Evolutionary conservation across 2,113 vertebrate genomes (phyloP), one percentile per base, ranked within the genome.

Genomic region (Nettapus auritus): DNA sequence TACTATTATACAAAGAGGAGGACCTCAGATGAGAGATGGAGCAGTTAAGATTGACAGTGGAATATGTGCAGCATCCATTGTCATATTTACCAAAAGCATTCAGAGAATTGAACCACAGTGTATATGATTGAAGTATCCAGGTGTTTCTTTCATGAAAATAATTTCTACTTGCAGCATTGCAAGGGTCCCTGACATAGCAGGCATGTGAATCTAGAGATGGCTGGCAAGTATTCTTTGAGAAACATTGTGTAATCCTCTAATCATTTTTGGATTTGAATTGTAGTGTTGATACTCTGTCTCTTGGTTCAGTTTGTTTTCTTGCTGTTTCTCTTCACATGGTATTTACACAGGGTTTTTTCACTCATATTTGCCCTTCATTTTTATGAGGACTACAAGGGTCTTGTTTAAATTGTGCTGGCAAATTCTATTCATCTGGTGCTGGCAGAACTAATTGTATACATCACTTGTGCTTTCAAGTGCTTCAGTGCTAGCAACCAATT

Each of bases 401-500:
- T 70, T 87, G 40, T 74, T 89, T 82, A 74, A 95, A 89, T 63
- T 93, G 52, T 59, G 74, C 40, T 56, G 53, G 42, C 84, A 88
- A 96, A 55, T 44, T 64, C 67, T 87, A 4, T 59, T 94, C 78
- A 86, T 36, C 63, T 83, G 44, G 5, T 92, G 40, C 67, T 95
- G 81, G 59, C 63, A 93, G 89, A 91, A 94, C 64, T 92, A 92
- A 93, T 53, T 86, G 70, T 74, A 17, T 83, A 73, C 38, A 73
- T 80, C 91, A 67, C 44, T 93, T 82, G 40, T 33, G 42, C 60
- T 89, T 93, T 94, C 50, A 87, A 80, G 70, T 64, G 74, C 69
- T 85, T 88, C 75, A 42, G 10, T 89, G 71, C 36, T 73, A 88
- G 64, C 59, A 94, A 83, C 75, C 82, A 88, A 91, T 95, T 95